Base-by-base conservation (phyloP, 2,888 invertebrate species). In the Cepaea hortensis region DNA sequence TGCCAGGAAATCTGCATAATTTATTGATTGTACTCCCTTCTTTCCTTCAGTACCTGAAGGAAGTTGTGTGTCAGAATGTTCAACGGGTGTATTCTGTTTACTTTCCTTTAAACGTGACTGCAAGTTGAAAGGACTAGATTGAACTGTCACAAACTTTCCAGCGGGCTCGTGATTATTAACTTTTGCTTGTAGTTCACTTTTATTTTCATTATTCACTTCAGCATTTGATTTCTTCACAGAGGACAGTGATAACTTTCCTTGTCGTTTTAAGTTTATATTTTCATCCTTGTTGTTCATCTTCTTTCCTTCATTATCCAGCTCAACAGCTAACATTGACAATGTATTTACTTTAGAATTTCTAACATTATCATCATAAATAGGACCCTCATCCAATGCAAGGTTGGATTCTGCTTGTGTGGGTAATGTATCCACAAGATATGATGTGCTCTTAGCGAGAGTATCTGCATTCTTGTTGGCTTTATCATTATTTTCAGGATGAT, bases 1-100 rank as follows among this genome's bases (percentile, higher is more conserved):
- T 15, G 82, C 82, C 35, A 72, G 3, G 70, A 84, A 84, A 20
- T 84, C 84, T 62, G 48, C 65, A 61, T 82, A 82, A 4, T 23
- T 6, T 23, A 70, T 72, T 68, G 81, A 81, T 46, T 81, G 15
- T 48, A 15, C 23, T 6, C 13, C 81, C 46, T 65, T 20, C 68
- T 68, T 46, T 81, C 65, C 20, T 79, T 4, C 61, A 79, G n/a
- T 15, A 68, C 13, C 76, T 62, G 65, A 65, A 62, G 62, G 62
- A 23, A 48, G n/a, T 76, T 76, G 6, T 76, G 76, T 13, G 15
- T 50, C 48, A 48, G 20, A 48, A 68, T 70, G 18, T 68, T 7
- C 48, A 35, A 35, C 50, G 15, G 68, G 18, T 18, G 23, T 46
- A 35, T 55, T 62, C 6, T 62, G 6, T 23, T 9, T 5, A n/a